phyloP scores from a whole-genome alignment of 2,797 vertebrate species.

The Eidolon dupreanum region DNA sequence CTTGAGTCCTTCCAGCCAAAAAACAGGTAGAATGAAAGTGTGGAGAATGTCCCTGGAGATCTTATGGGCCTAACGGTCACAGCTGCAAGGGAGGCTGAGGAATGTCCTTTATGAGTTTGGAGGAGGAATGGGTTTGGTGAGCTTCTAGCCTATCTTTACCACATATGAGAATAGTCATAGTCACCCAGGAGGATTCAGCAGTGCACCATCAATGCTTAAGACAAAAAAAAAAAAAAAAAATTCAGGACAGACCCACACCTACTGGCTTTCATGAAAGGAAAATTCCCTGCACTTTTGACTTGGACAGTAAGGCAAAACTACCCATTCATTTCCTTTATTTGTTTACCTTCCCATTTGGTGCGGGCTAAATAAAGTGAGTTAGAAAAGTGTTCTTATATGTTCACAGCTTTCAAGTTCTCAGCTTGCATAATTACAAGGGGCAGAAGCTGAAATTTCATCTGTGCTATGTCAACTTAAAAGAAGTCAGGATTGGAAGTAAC shows the following conservation, averaged over 20 bases:
- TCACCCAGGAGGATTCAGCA: neutral
- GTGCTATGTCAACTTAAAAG: neutral
- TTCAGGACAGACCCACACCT: no score
- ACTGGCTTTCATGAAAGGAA: neutral
- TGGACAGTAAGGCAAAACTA: neutral
- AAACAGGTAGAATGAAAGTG: accelerated
- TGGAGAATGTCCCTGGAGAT: neutral
- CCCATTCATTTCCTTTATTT: neutral
- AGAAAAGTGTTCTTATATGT: neutral
- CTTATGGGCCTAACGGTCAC: neutral
- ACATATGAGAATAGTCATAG: accelerated
- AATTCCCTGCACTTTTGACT: neutral
- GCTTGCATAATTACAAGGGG: neutral
- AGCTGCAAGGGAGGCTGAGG: neutral
- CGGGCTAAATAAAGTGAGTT: neutral
- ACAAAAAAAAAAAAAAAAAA: neutral
- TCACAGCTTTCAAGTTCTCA: neutral
- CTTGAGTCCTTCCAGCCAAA: neutral
- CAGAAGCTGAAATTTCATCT: neutral
- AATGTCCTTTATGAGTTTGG: neutral
- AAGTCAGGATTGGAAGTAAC: neutral
- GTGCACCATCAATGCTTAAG: accelerated
- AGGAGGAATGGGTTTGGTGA: neutral
- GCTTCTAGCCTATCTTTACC: neutral
- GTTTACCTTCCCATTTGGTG: neutral